Percentiles rank a stretch among this genome's conserved stretches.
These are phyloP conservation scores for Anhinga rufa DNA, from an alignment of 2,113 vertebrate genomes.

Conservation along the genomic window DNA sequence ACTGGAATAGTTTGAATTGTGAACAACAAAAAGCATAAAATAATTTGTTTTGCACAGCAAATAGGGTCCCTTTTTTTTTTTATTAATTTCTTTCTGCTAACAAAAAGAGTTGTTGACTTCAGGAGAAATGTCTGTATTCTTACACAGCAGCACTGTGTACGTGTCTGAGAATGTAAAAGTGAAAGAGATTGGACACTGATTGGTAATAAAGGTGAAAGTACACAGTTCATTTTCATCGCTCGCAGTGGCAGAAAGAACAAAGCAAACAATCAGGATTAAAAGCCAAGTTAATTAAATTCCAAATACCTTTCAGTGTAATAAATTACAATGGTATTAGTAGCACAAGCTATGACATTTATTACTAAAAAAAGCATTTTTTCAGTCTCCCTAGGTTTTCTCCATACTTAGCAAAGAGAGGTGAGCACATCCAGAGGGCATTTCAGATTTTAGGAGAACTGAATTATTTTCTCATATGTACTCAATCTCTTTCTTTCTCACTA, in stretches of 20 bases:
- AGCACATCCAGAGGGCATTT: not conserved
- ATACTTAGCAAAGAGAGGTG: not conserved
- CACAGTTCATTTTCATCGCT: not conserved
- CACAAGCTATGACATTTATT: not conserved
- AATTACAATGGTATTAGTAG: slow-evolving; percentile 10
- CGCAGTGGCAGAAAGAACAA: not conserved
- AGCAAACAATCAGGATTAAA: slow-evolving; percentile 43
- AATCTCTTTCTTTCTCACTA: not conserved
- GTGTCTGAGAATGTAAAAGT: not conserved
- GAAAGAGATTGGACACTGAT: not conserved
- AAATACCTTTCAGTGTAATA: slow-evolving; percentile 8
- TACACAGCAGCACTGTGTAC: not conserved
- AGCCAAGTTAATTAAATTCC: slow-evolving; percentile 49
- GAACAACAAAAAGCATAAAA: not conserved
- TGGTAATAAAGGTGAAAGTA: slow-evolving; percentile 28
- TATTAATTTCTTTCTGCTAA: not conserved
- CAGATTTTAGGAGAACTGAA: not conserved
- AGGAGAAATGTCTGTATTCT: not conserved
- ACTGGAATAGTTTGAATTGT: not conserved
- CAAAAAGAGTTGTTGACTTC: not conserved
- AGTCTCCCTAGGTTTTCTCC: not conserved
- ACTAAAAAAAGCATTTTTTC: slow-evolving; percentile 41
- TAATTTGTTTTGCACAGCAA: not conserved
- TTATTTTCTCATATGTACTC: not conserved
- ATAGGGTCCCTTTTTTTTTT: not conserved